A percentile compares a stretch with the other conserved stretches of the same genome.
phyloP scores from a whole-genome alignment of 2,113 vertebrate species.

The Echinops telfairi region DNA sequence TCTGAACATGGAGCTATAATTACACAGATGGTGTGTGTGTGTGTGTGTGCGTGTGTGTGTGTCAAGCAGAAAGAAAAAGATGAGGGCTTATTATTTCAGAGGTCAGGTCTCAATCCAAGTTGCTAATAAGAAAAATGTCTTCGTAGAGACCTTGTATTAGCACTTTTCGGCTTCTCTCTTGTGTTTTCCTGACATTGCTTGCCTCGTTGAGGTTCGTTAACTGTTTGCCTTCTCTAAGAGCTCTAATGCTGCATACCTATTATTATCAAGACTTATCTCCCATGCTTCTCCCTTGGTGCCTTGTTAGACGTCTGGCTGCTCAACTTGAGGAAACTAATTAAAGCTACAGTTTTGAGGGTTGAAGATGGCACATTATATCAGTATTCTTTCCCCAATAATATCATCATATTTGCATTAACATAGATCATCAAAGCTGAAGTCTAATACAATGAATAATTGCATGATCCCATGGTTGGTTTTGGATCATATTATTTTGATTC shows the following conservation, averaged over 20 bases:
- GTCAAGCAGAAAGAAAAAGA: neutral
- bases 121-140: neutral
- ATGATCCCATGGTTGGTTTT: no score
- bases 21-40: neutral
- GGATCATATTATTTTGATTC: no score
- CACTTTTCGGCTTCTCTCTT: neutral
- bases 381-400: neutral
- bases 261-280: neutral
- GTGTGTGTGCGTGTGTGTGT: neutral
- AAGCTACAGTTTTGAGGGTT: neutral
- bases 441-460: conserved; percentile 15
- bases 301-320: neutral
- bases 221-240: neutral
- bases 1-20: conserved; percentile 7
- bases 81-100: neutral
- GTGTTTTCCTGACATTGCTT: neutral
- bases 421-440: neutral
- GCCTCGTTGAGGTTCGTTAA: neutral
- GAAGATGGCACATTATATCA: neutral
- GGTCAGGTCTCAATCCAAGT: neutral
- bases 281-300: neutral
- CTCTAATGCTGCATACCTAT: neutral
- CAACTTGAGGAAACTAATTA: neutral
- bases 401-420: neutral
- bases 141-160: neutral